Evolutionary conservation across 2,888 invertebrate genomes (phyloP), one percentile per base, ranked within the genome.

Genomic region (Leptopilina myrica): DNA sequence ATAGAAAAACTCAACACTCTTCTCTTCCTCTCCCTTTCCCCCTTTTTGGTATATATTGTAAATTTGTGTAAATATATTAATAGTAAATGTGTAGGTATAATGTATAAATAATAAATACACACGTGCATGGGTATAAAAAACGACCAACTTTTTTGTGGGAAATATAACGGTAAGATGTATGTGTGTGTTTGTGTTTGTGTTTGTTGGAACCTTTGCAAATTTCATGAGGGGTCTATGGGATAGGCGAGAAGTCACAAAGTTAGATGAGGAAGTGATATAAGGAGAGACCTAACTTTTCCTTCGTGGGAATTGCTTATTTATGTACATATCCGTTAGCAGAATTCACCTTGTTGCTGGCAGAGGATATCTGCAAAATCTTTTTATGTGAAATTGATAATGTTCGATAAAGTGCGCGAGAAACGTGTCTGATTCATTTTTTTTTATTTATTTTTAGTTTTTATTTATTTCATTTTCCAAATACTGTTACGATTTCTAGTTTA

Each of bases 201-300:
- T 56, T 73, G 73, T 56, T 73, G 73, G 73, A 73, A 49, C 56
- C 56, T 73, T 73, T 73, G 73, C 56, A 73, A 73, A 73, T 73
- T 73, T 73, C 56, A 73, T 73, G 73, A 73, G 56, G 73, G 73
- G 73, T 33, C 73, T 56, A 73, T 56, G 73, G 56, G 73, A 73
- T 56, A 73, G 56, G 56, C 73, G 56, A 73, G 73, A 56, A 73
- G 73, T 73, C 73, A 73, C 73, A 73, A 73, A 73, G 73, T 73
- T 73, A 73, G 73, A 73, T 73, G 73, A 73, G 73, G 73, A 73
- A 73, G 73, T 73, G 73, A 73, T 73, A 56, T 73, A 73, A 73
- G 56, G 53, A 73, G 73, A 73, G 53, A 73, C 33, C 73, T 73
- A 73, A 73, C 73, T 73, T 73, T 73, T 56, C 56, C 56, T 73